These are phyloP conservation scores for Meloe dianella DNA, from an alignment of 2,888 invertebrate genomes.

Conservation along the genomic window DNA sequence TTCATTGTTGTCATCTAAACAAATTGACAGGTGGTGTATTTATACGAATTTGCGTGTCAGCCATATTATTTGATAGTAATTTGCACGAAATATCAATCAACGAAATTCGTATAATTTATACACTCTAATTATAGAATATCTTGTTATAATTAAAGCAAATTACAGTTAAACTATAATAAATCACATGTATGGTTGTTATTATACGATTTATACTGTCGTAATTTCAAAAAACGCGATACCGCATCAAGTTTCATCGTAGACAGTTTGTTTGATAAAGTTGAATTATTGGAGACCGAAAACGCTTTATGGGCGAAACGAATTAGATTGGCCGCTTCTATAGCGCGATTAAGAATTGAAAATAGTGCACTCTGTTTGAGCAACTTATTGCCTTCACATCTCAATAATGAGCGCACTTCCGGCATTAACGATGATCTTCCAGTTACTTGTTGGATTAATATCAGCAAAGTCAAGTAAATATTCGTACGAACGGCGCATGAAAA, in stretches of 20 bases:
- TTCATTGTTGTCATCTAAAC: conserved; percentile 25
- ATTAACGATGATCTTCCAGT: conserved; percentile 63
- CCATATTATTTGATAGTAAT: not conserved
- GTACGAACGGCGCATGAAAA: too few species aligned
- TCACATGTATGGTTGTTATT: conserved; percentile 69
- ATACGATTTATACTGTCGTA: conserved; percentile 72
- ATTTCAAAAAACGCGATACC: conserved; percentile 60
- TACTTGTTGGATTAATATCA: conserved; percentile 83
- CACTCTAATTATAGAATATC: not conserved
- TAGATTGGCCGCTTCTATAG: conserved; percentile 77
- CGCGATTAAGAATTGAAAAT: conserved; percentile 76
- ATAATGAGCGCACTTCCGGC: conserved; percentile 72
- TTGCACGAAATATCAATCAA: not conserved
- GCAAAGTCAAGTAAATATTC: conserved; percentile 67
- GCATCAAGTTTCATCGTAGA: conserved; percentile 41
- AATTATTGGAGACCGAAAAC: conserved; percentile 64
- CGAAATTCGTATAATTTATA: not conserved
- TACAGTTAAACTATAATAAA: not conserved
- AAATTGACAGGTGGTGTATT: conserved; percentile 10
- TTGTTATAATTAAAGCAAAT: not conserved
- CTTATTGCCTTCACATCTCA: conserved; percentile 73
- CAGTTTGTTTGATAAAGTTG: conserved; percentile 50
- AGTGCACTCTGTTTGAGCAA: conserved; percentile 73
- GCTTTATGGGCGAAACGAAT: conserved; percentile 71
- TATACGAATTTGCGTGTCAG: conserved; percentile 26